These are phyloP conservation scores for Neuroterus valhalla DNA, from an alignment of 1,140 invertebrate species.

Conservation along the genomic window DNA sequence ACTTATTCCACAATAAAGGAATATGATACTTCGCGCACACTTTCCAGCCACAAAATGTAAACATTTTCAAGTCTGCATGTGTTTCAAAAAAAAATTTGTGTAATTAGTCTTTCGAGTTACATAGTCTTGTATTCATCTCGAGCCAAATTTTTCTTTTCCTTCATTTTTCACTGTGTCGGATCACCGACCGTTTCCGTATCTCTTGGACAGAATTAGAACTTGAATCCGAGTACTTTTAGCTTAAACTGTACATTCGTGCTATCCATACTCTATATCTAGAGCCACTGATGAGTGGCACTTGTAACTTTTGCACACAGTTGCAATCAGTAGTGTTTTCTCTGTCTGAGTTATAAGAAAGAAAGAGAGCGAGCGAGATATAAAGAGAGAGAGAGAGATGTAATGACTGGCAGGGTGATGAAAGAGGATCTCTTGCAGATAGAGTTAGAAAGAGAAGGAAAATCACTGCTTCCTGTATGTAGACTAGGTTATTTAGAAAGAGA, in stretches of 20 bases:
- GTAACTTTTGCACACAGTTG: constrained; percentile 55
- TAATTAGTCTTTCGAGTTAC: no score
- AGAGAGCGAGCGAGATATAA: constrained; percentile 6
- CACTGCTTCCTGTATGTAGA: neutral
- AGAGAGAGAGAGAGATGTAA: constrained; percentile 17
- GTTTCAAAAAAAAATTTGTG: no score
- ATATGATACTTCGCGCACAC: no score
- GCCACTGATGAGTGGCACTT: constrained; percentile 44
- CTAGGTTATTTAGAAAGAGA: constrained; percentile 18
- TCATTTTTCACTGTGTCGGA: neutral
- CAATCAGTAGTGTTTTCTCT: constrained; percentile 35
- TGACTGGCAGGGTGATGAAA: no score
- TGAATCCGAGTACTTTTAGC: neutral
- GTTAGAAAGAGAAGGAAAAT: constrained; percentile 17
- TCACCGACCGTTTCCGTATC: neutral
- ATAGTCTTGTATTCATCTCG: no score
- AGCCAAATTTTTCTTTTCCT: neutral
- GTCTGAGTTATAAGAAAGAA: constrained; percentile 17
- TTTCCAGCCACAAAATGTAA: no score
- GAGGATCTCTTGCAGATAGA: neutral
- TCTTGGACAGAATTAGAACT: neutral
- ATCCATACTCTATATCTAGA: constrained; percentile 39
- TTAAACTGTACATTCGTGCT: neutral
- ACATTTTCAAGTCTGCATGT: no score
- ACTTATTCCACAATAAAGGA: no score